Conservation (phyloP, 1,140 invertebrate species). For the Vanessa tameamea region DNA sequence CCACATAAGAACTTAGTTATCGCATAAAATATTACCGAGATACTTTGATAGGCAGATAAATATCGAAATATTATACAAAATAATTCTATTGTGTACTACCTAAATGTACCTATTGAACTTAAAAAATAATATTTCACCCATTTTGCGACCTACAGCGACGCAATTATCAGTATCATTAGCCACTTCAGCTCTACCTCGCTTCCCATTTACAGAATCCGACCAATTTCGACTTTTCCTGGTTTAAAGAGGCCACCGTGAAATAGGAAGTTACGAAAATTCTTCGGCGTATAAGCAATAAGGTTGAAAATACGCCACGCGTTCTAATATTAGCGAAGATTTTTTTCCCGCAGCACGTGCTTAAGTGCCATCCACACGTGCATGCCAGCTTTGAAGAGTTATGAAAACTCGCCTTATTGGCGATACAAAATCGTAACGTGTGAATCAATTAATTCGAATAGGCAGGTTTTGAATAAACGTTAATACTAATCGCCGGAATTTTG, state of each 20-base stretch:
- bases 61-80: too few species aligned
- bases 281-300: slow-evolving; percentile 22
- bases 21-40: too few species aligned
- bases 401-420: slow-evolving; percentile 30
- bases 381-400: slow-evolving; percentile 22
- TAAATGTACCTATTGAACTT: too few species aligned
- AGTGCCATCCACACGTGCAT: slow-evolving; percentile 32
- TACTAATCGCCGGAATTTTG: background rate
- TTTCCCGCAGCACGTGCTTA: slow-evolving; percentile 31
- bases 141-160: slow-evolving; percentile 20
- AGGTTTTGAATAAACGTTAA: background rate
- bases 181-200: slow-evolving; percentile 13
- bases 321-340: slow-evolving; percentile 31
- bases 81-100: too few species aligned
- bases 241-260: slow-evolving; percentile 31
- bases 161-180: slow-evolving; percentile 25
- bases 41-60: too few species aligned
- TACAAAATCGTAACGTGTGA: slow-evolving; percentile 22
- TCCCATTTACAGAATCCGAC: slow-evolving; percentile 19
- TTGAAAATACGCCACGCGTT: slow-evolving; percentile 22
- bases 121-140: background rate
- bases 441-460: slow-evolving; percentile 23
- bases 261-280: slow-evolving; percentile 20
- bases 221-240: slow-evolving; percentile 26
- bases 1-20: too few species aligned